These are phyloP conservation scores for Polydrusus pterygomalis DNA, from an alignment of 2,888 invertebrate genomes.

Conservation along the genomic window DNA sequence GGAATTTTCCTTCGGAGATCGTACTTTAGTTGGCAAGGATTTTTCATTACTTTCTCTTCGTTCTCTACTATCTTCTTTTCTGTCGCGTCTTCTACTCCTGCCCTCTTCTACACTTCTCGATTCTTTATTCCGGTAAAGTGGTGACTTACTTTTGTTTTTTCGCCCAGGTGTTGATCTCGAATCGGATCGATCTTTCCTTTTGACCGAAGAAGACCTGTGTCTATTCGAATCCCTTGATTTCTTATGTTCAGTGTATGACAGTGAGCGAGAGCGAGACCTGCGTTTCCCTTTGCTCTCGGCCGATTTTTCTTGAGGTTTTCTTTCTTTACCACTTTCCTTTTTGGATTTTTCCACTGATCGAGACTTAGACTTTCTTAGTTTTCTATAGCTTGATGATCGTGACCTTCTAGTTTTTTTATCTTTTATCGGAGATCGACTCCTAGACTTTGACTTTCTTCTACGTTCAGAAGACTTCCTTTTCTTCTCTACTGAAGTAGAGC, in stretches of 20 bases:
- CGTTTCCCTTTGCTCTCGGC: conserved; percentile 58
- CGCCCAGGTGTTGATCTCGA: conserved; percentile 60
- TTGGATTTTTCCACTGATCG: conserved; percentile 53
- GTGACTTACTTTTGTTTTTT: conserved; percentile 36
- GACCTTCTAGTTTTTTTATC: conserved; percentile 58
- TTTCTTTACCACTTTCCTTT: conserved; percentile 37
- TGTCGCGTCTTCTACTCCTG: conserved; percentile 8
- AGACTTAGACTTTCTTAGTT: conserved; percentile 58
- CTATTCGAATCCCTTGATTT: conserved; percentile 12
- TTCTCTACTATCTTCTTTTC: conserved; percentile 28
- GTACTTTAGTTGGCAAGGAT: not conserved
- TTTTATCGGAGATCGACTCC: conserved; percentile 29
- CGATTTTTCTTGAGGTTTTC: conserved; percentile 46
- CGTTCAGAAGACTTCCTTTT: conserved; percentile 35
- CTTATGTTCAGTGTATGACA: conserved; percentile 19
- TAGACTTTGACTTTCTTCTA: conserved; percentile 43
- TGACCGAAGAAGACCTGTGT: conserved; percentile 21
- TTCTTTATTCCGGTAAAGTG: conserved; percentile 32
- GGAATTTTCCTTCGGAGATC: conserved; percentile 22
- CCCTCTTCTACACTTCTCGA: not conserved
- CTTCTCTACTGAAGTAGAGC: conserved; percentile 52
- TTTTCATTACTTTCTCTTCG: conserved; percentile 23
- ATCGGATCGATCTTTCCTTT: conserved; percentile 50
- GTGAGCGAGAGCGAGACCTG: conserved; percentile 35
- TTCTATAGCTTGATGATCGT: conserved; percentile 45